Base-by-base conservation (phyloP, 2,113 vertebrate species). In the Chitala chitala region DNA sequence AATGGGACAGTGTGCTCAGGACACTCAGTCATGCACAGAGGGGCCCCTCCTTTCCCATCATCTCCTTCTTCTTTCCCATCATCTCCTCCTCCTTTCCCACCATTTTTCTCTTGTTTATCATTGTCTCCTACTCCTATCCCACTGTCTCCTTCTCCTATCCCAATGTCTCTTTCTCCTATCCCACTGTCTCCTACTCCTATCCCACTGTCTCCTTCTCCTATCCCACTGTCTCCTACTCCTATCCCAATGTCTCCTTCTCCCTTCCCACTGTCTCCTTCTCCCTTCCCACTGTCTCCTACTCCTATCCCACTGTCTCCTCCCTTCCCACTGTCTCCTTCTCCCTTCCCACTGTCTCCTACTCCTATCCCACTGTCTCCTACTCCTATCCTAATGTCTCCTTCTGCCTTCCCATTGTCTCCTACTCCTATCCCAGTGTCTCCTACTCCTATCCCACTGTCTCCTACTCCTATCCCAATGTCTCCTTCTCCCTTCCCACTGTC, bases 81-180 rank as follows among this genome's bases (percentile, higher is more conserved):
- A 1, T 26, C 66, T 31, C 20, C 7, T 5, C 13, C 38, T 69
- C 55, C 55, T 24, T 17, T 22, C 38, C n/a, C 20, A 72, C 40
- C 78, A 82, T 83, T 79, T 78, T 78, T 0, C 73, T 44, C 56
- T 76, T n/a, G n/a, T n/a, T n/a, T n/a, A n/a, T n/a, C n/a, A n/a
- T n/a, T n/a, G n/a, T n/a, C n/a, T n/a, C n/a, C 5, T 0, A 56
- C n/a, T 54, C 10, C 56, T 17, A 5, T 12, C 58, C 42, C 36
- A 50, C 24, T 69, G 77, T 64, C 75, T 79, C 78, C 78, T 84
- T 80, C 82, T 82, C 78, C 79, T 63, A 72, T 15, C 17, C 61
- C n/a, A n/a, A 8, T 38, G 3, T 15, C 3, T 36, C 31, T 7
- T n/a, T n/a, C n/a, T n/a, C n/a, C n/a, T 24, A 10, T n/a, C 42